Base-by-base conservation (phyloP, 64 coral and sea anemone species). In the Stichodactyla helianthus region DNA sequence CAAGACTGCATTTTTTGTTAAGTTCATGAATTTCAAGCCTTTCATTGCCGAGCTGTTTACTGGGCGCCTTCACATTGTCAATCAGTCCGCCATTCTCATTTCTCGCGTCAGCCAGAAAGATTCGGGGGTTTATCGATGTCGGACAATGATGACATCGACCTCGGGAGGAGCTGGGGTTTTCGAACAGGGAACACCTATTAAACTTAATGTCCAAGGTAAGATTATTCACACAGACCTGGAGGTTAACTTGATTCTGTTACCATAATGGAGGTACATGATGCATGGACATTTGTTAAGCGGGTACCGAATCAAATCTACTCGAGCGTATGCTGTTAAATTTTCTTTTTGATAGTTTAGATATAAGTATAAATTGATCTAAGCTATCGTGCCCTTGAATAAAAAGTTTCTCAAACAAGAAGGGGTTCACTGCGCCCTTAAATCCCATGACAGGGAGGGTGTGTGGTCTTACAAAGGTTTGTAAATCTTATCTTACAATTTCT, bases 11-110 rank as follows among this genome's bases (percentile, higher is more conserved):
- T 86, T 97, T 68, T 97, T 97, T 28, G 86, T 90, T 13, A 97
- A 97, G 85, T 97, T 97, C 58, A 97, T 97, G 94, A 88, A 85
- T 27, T 90, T 93, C 50, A 97, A 93, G 54, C 94, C 94, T 5
- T 83, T 83, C 20, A 89, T 97, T 27, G 88, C 88, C 19, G 82
- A 79, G 9, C 83, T 59, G 0, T 97, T 87, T 11, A 89, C 88
- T 0, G 84, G 94, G 20, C 94, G 94, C 11, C 27, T 97, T 16
- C 94, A 97, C 10, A 85, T 93, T 68, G 88, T 97, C 28, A 97
- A 97, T 31, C 83, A 23, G 7, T 90, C 91, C 3, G 91, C 94
- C 6, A 97, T 97, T 51, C 86, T 97, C 23, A 86, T 97, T 74
- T 93, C 94, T 52, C 67, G 61, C n/a, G 94, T 92, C 5, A 97